A percentile compares a stretch with the other conserved stretches of the same genome.
Conservation (phyloP, 2,113 vertebrate genomes). For the Neodon shergylaensis region DNA sequence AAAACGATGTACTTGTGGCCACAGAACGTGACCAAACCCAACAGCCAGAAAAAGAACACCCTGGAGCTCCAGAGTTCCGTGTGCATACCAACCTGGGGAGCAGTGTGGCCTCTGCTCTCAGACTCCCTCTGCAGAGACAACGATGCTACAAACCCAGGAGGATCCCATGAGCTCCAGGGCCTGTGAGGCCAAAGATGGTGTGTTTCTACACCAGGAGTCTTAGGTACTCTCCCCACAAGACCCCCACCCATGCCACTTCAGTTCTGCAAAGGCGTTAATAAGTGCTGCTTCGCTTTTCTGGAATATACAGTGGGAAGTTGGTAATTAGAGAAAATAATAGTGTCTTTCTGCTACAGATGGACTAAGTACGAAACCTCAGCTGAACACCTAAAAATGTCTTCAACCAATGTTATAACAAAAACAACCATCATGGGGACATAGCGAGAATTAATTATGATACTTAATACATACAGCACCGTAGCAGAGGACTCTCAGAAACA, state of each 20-base stretch:
- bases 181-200: neutral
- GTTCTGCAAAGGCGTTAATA: neutral
- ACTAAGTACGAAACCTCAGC: neutral
- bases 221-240: neutral
- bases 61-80: neutral
- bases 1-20: neutral
- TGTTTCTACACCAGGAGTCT: neutral
- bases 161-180: neutral
- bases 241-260: neutral
- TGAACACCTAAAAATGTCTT: conserved; percentile 11
- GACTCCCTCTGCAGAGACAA: neutral
- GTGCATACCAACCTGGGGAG: neutral
- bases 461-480: conserved; percentile 10
- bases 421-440: conserved; percentile 9
- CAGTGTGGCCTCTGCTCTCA: neutral
- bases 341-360: neutral
- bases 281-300: neutral
- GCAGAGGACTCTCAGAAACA: conserved; percentile 40
- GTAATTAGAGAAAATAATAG: neutral
- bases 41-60: too few species aligned
- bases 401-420: conserved; percentile 56
- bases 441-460: conserved; percentile 31
- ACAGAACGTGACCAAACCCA: neutral
- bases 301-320: neutral
- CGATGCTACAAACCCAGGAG: neutral